Evolutionary conservation across 2,888 invertebrate genomes (phyloP).

Genomic region (Eilema caniola): DNA sequence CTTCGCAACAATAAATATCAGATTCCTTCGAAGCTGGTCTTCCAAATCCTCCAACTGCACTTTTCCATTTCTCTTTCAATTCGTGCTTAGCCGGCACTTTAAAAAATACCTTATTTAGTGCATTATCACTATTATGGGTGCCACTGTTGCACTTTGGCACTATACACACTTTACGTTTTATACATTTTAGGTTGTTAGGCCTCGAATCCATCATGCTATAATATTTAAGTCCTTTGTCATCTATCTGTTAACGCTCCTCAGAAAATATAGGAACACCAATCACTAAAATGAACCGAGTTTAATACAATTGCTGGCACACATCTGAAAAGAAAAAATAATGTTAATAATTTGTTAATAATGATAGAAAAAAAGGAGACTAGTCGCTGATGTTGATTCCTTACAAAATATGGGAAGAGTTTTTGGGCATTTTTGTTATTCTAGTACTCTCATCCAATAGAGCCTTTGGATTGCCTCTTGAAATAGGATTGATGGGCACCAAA

Average conservation of each 20-base stretch:
- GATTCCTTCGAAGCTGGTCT: not conserved
- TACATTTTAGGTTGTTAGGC: not conserved
- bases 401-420: no score
- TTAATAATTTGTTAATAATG: no score
- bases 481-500: no score
- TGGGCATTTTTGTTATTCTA: no score
- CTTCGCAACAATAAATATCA: conserved; percentile 4
- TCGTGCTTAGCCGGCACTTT: not conserved
- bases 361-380: no score
- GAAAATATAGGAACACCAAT: not conserved
- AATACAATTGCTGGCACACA: not conserved
- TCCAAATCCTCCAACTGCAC: not conserved
- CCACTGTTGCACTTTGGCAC: conserved; percentile 4
- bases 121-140: not conserved
- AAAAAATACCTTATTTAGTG: not conserved
- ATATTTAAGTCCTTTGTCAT: not conserved
- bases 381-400: no score
- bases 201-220: not conserved
- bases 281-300: not conserved
- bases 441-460: no score
- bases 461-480: no score
- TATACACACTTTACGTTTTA: not conserved
- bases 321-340: not conserved
- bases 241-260: not conserved
- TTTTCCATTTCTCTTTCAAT: conserved; percentile 6